phyloP scores from a whole-genome alignment of 37 sponge, comb jelly and placozoan species.

The Amphimedon queenslandica region DNA sequence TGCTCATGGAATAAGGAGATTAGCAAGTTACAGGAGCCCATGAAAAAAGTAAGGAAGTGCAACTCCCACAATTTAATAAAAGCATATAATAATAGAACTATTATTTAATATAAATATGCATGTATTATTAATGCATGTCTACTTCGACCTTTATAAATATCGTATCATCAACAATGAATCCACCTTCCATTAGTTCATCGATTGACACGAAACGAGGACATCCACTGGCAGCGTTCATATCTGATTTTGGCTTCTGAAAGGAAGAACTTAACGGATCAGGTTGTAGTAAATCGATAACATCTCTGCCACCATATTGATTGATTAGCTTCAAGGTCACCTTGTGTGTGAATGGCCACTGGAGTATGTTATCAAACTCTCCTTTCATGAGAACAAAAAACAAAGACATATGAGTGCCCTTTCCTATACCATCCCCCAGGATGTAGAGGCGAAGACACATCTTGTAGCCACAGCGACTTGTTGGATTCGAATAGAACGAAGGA shows the following conservation, averaged over 20 bases:
- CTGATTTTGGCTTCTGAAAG: constrained; percentile 66
- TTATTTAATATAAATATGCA: too few relatives aligned
- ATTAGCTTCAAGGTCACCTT: constrained; percentile 71
- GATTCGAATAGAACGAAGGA: constrained; percentile 72
- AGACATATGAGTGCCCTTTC: constrained; percentile 67
- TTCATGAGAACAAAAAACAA: constrained; percentile 74
- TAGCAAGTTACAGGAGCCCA: too few relatives aligned
- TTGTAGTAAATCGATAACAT: constrained; percentile 66
- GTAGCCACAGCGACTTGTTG: constrained; percentile 75
- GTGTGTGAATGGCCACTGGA: constrained; percentile 76
- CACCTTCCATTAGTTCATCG: constrained; percentile 31
- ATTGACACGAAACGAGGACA: constrained; percentile 64
- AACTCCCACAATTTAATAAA: too few relatives aligned
- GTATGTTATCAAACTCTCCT: constrained; percentile 82
- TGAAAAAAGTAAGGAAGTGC: too few relatives aligned
- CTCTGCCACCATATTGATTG: constrained; percentile 53
- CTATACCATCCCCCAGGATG: constrained; percentile 76
- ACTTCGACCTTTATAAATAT: constrained; percentile 60
- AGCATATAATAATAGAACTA: too few relatives aligned
- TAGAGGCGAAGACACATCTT: constrained; percentile 83
- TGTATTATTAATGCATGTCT: too few relatives aligned
- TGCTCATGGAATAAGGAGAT: too few relatives aligned
- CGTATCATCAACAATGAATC: constrained; percentile 62
- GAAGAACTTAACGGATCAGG: constrained; percentile 75
- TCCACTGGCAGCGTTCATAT: constrained; percentile 75